Conservation (phyloP, 2,888 invertebrate genomes). For the Brenthis daphne region DNA sequence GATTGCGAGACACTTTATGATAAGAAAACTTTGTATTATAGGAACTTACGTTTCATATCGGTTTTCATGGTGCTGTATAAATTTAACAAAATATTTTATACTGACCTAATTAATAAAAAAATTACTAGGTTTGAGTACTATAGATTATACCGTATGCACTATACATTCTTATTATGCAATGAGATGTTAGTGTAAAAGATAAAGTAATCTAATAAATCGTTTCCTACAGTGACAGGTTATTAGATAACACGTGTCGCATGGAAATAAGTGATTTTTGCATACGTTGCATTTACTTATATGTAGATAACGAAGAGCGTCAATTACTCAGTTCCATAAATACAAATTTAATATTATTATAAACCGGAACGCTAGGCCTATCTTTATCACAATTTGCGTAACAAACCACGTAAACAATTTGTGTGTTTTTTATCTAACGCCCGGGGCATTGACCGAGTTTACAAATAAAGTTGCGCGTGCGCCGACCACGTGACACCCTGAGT, state of each 20-base stretch:
- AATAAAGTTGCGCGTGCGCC: constrained; percentile 75
- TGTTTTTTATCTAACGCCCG: constrained; percentile 79
- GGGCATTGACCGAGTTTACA: constrained; percentile 81
- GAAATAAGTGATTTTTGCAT: constrained; percentile 11
- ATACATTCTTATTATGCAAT: constrained; percentile 34
- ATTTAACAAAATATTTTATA: constrained; percentile 30
- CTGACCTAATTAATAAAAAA: constrained; percentile 25
- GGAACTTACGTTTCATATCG: constrained; percentile 21
- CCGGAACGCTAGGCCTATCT: constrained; percentile 38
- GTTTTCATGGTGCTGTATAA: constrained; percentile 6
- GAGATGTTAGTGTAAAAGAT: constrained; percentile 18
- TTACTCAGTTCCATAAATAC: not conserved
- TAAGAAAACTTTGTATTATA: constrained; percentile 39
- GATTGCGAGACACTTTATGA: constrained; percentile 26
- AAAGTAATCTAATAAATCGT: constrained; percentile 15
- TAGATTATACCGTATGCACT: constrained; percentile 32
- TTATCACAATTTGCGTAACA: constrained; percentile 67
- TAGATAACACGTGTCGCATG: constrained; percentile 14
- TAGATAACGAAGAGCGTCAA: too few relatives aligned
- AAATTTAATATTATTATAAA: constrained; percentile 4
- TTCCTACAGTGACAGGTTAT: constrained; percentile 10
- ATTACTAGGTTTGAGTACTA: not conserved
- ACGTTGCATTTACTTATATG: not conserved
- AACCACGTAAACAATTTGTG: constrained; percentile 73
- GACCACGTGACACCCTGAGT: constrained; percentile 77